phyloP scores from a whole-genome alignment of 37 sponge, comb jelly and placozoan genomes.

The Geodia barretti region DNA sequence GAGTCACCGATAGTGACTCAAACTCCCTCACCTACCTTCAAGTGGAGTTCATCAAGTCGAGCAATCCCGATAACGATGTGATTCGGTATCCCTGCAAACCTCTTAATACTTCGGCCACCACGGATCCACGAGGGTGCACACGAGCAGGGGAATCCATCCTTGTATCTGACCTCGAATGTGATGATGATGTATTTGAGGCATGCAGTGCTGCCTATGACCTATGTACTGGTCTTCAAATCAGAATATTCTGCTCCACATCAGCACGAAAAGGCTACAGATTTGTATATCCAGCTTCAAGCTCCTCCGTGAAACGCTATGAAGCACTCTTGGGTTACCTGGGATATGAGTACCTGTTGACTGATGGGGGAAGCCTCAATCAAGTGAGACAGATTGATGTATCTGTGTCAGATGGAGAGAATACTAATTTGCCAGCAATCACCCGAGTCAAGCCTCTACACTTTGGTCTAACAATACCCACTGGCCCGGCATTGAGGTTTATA shows the following conservation, averaged over 20 bases:
- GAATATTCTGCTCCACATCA: constrained; percentile 33
- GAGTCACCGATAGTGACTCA: constrained; percentile 53
- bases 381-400: constrained; percentile 45
- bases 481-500: constrained; percentile 19
- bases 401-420: constrained; percentile 45
- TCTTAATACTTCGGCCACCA: not conserved
- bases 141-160: not conserved
- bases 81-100: constrained; percentile 64
- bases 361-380: constrained; percentile 32
- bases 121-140: constrained; percentile 43
- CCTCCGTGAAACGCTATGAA: constrained; percentile 39
- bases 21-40: constrained; percentile 52
- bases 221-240: constrained; percentile 63
- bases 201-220: constrained; percentile 53
- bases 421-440: constrained; percentile 40
- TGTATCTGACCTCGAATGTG: constrained; percentile 28
- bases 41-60: constrained; percentile 22
- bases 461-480: constrained; percentile 26
- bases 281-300: constrained; percentile 25
- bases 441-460: constrained; percentile 11
- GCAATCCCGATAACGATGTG: constrained; percentile 39
- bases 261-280: constrained; percentile 59
- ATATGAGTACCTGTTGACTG: constrained; percentile 40
- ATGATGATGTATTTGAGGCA: constrained; percentile 45
- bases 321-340: constrained; percentile 67